Evolutionary conservation across 2,888 invertebrate species (phyloP), one percentile per base, ranked within the genome.

Genomic region (Apodemia hepburni): DNA sequence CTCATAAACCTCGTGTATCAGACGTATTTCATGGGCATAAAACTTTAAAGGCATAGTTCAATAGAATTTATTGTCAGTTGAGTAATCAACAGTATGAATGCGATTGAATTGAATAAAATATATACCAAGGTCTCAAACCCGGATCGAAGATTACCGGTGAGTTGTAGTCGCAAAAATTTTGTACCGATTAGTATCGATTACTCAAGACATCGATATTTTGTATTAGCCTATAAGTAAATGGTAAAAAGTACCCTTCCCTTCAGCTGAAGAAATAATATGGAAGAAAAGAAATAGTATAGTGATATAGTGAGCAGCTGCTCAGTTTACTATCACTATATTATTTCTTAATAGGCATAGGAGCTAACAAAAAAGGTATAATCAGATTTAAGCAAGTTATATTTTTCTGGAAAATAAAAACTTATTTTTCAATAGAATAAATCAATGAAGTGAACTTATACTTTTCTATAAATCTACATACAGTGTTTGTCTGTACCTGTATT

Each of bases 51-150:
- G 58, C 45, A 38, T 38, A 9, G 59, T 22, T 59, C 65, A 67
- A 62, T 57, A 47, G 42, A 45, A 70, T 68, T 68, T 67, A 71
- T 68, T 66, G 60, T 62, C 27, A 27, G 62, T 69, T 69, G 68
- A 64, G 68, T 69, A 70, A 69, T 66, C 71, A 35, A 66, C 65
- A 76, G 74, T 77, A 78, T 76, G 75, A 79, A 79, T 80, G 78
- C 72, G 73, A 73, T 27, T 54, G 65, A 68, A 64, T 49, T 64
- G 75, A 80, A 81, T 81, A 82, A 75, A 72, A 76, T 73, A 69
- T 85, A 80, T 84, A 77, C 79, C 90, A 90, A 89, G 90, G 90
- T 79, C 84, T 66, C 60, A 70, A 42, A 81, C 81, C 87, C 89
- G 87, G 86, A 86, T 85, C 76, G 83, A 82, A 80, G 82, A 85